These are phyloP conservation scores for Pagetopsis macropterus DNA, from an alignment of 2,797 vertebrate species.

Conservation along the genomic window DNA sequence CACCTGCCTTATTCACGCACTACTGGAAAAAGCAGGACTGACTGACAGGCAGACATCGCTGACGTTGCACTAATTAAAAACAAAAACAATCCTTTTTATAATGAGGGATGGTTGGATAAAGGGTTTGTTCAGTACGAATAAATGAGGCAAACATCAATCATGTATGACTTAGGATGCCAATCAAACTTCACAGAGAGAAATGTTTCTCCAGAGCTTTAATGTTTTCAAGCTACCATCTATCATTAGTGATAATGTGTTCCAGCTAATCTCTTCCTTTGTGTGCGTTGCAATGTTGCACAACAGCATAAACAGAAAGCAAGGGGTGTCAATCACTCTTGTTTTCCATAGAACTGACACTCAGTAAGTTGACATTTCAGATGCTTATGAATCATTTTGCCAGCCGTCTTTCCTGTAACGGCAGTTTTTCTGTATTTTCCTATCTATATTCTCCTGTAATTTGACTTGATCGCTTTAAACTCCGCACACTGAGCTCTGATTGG, in stretches of 20 bases:
- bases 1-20: constrained; percentile 60
- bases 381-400: constrained; percentile 28
- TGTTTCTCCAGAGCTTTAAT: constrained; percentile 25
- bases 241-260: constrained; percentile 32
- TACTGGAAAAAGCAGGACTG: background rate
- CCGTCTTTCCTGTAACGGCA: too few species aligned
- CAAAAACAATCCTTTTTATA: background rate
- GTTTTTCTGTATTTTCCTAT: too few species aligned
- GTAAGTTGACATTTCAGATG: constrained; percentile 7
- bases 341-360: background rate
- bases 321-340: background rate
- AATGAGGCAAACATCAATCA: constrained; percentile 31
- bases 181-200: constrained; percentile 31
- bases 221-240: constrained; percentile 14
- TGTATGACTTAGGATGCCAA: background rate
- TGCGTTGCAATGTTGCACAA: constrained; percentile 1
- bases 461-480: too few species aligned
- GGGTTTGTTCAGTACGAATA: too few species aligned
- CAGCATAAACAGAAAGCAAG: constrained; percentile 6
- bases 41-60: background rate
- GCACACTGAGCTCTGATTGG: too few species aligned
- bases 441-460: too few species aligned
- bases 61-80: constrained; percentile 16
- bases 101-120: background rate
- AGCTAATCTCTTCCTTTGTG: constrained; percentile 26